These are phyloP conservation scores for Casuarius casuarius DNA, from an alignment of 2,113 vertebrate genomes.

Conservation along the genomic window DNA sequence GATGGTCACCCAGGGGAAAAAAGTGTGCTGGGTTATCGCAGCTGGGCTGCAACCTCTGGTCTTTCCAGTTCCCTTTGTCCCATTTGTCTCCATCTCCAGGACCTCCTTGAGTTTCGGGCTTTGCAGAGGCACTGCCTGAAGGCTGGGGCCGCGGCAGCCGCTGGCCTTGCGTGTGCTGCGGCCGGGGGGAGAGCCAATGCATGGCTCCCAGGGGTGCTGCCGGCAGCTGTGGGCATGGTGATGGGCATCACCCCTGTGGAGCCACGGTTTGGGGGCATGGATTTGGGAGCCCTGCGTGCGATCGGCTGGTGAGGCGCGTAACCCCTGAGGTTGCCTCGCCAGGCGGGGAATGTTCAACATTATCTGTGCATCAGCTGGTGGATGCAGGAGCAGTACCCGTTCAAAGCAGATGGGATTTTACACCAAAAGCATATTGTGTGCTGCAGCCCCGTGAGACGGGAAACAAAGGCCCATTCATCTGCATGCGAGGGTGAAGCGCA, in stretches of 20 bases:
- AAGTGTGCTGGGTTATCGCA: not conserved
- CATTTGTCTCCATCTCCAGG: not conserved
- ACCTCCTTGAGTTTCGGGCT: not conserved
- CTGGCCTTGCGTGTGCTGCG: fast-evolving
- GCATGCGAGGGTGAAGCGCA: fast-evolving
- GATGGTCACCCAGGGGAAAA: not conserved
- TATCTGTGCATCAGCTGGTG: not conserved
- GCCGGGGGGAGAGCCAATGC: not conserved
- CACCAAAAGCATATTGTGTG: not conserved
- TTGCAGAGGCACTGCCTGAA: not conserved
- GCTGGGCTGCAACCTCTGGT: not conserved
- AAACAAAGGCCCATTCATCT: slow-evolving; percentile 13
- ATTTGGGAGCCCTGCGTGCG: not conserved
- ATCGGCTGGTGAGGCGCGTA: not conserved
- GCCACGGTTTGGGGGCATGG: not conserved
- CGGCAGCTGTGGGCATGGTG: slow-evolving; percentile 51
- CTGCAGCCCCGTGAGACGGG: not conserved
- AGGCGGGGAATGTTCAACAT: not conserved
- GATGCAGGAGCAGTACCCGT: not conserved
- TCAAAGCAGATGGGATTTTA: slow-evolving; percentile 8
- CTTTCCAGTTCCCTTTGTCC: not conserved
- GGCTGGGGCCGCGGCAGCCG: not conserved
- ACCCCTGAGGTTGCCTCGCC: not conserved
- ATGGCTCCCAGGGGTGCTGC: not conserved
- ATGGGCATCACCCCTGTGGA: slow-evolving; percentile 45